phyloP scores from a whole-genome alignment of 2,113 vertebrate species.

The Tenebrosternarchus preto region DNA sequence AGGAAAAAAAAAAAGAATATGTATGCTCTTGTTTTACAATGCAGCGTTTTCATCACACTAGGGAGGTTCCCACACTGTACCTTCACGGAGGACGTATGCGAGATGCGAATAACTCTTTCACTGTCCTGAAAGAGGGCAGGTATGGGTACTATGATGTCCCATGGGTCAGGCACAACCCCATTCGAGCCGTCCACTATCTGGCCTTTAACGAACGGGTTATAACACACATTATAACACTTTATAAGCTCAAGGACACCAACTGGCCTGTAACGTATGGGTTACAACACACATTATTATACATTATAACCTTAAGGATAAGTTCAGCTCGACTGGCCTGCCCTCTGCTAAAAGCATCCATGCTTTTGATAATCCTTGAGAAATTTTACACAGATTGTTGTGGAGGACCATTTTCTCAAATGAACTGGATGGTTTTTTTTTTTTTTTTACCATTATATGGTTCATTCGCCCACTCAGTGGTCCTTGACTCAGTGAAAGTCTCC shows the following conservation, averaged over 20 bases:
- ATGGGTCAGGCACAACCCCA: constrained; percentile 54
- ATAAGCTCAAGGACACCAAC: neutral
- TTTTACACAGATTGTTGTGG: too few relatives aligned
- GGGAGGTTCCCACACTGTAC: constrained; percentile 35
- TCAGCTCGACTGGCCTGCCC: neutral
- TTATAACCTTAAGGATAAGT: neutral
- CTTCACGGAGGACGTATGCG: constrained; percentile 63
- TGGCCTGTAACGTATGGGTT: constrained; percentile 51
- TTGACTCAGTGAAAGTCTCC: constrained; percentile 57
- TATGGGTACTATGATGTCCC: constrained; percentile 55
- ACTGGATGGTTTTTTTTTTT: neutral
- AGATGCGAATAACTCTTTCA: constrained; percentile 50
- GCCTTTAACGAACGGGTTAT: constrained; percentile 42
- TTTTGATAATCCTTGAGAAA: neutral
- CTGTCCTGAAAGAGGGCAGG: constrained; percentile 60
- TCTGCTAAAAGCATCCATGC: neutral
- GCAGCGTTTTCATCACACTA: neutral
- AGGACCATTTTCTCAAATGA: neutral
- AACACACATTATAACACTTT: too few relatives aligned
- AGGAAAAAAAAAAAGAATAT: neutral
- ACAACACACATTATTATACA: too few relatives aligned
- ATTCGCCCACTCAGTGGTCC: constrained; percentile 28
- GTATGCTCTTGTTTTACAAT: neutral
- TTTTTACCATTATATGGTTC: constrained; percentile 18
- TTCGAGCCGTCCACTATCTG: constrained; percentile 52